phyloP scores from a whole-genome alignment of 2,888 invertebrate species.

The Chymomyza procnemis region DNA sequence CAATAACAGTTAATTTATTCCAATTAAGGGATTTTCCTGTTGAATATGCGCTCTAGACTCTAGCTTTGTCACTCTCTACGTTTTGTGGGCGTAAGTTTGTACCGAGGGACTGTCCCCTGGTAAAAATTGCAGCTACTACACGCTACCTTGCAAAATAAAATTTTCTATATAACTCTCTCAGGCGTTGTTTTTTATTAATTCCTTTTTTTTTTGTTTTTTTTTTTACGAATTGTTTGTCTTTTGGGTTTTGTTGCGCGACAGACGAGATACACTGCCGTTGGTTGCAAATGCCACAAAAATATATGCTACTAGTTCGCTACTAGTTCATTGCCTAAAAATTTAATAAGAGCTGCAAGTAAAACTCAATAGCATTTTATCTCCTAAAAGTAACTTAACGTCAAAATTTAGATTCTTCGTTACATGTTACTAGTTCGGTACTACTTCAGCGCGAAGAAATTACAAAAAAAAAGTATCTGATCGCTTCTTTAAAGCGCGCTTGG shows the following conservation, averaged over 20 bases:
- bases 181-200: conserved; percentile 8
- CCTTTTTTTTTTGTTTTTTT: conserved; percentile 11
- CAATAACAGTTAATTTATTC: conserved; percentile 76
- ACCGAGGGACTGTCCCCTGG: conserved; percentile 28
- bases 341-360: too few species aligned
- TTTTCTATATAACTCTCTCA: conserved; percentile 42
- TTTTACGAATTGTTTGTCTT: conserved; percentile 50
- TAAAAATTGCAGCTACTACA: not conserved
- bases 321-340: too few species aligned
- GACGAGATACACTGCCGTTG: not conserved
- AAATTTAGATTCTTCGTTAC: too few species aligned
- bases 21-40: conserved; percentile 76
- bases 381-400: too few species aligned
- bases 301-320: too few species aligned
- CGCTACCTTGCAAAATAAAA: conserved; percentile 48
- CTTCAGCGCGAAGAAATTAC: too few species aligned
- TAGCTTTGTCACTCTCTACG: not conserved
- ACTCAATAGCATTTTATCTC: too few species aligned
- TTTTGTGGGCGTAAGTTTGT: conserved; percentile 6
- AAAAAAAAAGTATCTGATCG: too few species aligned
- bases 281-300: too few species aligned
- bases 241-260: conserved; percentile 34
- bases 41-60: conserved; percentile 61
- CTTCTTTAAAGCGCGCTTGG: too few species aligned
- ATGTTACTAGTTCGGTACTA: too few species aligned